A percentile compares a stretch with the other conserved stretches of the same genome.
Conservation (phyloP, 2,113 vertebrate species). For the Sylvilagus bachmani region DNA sequence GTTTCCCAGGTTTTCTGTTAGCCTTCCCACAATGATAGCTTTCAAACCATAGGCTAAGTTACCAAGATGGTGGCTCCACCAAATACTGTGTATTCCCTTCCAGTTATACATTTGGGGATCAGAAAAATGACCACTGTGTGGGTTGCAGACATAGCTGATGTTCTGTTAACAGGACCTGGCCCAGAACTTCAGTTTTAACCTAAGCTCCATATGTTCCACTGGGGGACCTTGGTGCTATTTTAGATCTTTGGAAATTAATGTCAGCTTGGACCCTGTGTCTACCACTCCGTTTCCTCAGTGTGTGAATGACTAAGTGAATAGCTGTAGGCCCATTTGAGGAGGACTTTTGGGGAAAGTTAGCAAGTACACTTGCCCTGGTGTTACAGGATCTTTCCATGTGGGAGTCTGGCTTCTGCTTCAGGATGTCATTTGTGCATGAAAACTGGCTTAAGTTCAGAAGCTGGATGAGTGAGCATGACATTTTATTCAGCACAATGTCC, state of each 20-base stretch:
- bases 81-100: neutral
- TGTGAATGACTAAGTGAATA: neutral
- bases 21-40: neutral
- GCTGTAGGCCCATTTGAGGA: neutral
- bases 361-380: neutral
- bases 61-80: neutral
- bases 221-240: neutral
- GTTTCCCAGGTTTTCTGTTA: neutral
- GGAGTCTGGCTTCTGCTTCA: neutral
- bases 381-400: neutral
- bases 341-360: neutral
- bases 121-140: neutral
- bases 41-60: neutral
- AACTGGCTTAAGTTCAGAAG: constrained; percentile 18
- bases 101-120: neutral
- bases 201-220: neutral
- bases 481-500: neutral
- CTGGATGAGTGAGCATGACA: neutral
- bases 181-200: neutral
- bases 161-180: neutral
- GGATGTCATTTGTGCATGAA: neutral
- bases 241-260: constrained; percentile 28
- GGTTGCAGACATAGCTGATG: neutral
- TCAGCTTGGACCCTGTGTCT: neutral
- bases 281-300: neutral